phyloP scores from a whole-genome alignment of 2,888 invertebrate genomes.

The Ornithoptera priamus region DNA sequence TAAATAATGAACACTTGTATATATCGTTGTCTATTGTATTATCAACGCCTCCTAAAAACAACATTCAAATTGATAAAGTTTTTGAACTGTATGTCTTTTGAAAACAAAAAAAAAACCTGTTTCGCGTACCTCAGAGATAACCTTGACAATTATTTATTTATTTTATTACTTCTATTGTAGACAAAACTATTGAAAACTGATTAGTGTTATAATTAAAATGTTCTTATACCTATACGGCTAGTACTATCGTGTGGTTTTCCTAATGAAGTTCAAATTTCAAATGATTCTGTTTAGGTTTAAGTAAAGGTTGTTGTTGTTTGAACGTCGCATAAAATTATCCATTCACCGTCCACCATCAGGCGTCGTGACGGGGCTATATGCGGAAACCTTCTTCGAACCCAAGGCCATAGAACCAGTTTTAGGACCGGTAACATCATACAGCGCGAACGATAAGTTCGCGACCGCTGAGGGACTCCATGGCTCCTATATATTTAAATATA shows the following conservation, averaged over 20 bases:
- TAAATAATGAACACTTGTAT: too few species aligned
- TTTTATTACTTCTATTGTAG: conserved; percentile 3
- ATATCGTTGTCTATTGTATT: not conserved
- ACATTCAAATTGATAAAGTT: not conserved
- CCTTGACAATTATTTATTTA: conserved; percentile 3
- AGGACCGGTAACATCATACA: conserved; percentile 55
- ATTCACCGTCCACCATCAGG: conserved; percentile 38
- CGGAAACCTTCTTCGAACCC: conserved; percentile 63
- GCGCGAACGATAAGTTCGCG: conserved; percentile 32
- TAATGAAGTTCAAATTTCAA: not conserved
- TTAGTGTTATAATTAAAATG: conserved; percentile 6
- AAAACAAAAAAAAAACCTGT: not conserved
- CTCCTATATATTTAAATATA: conserved; percentile 30
- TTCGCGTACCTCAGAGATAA: not conserved
- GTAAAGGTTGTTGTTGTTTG: not conserved
- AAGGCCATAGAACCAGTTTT: conserved; percentile 70
- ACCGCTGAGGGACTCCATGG: conserved; percentile 35
- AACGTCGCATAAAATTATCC: conserved; percentile 32
- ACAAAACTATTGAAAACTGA: conserved; percentile 7
- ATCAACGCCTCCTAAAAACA: not conserved
- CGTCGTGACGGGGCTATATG: conserved; percentile 52
- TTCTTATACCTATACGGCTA: not conserved
- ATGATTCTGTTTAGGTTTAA: not conserved
- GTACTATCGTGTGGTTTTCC: not conserved
- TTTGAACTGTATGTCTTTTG: not conserved